Evolutionary conservation across 2,888 invertebrate species (phyloP), one percentile per base, ranked within the genome.

Genomic region (Drosophila anomalipes): DNA sequence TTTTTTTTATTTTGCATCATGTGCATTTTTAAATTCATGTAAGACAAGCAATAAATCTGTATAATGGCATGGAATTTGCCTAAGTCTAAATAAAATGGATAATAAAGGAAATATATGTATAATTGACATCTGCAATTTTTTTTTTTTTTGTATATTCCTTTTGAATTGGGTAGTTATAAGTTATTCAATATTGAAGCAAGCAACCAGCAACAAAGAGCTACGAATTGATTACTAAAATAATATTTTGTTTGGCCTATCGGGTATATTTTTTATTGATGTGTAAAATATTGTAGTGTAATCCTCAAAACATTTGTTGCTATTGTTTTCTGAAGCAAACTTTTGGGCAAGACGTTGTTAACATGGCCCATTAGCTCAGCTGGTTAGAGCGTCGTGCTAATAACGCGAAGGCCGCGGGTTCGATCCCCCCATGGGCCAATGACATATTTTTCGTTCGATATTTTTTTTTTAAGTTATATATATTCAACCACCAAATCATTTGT

Each of bases 341-440:
- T 22, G 12, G 12, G 12, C 44, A 12, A 5, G 0, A 0, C 0
- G 0, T 0, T 7, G 0, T 7, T 37, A 7, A 6, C 9, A 59
- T 6, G 93, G 93, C 93, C 93, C 93, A 92, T 93, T 93, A 93
- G 93, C 93, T 93, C 93, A 93, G 93, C 89, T 93, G 93, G 93
- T 93, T 93, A 93, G 93, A 93, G 93, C 93, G 93, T 93, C 93
- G 93, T 93, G 93, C 93, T 93, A 93, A 92, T 93, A 93, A 93
- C 93, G 92, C 92, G 92, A 93, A 93, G 93, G 93, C 89, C 93
- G 93, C 91, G 92, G 91, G 92, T 93, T 92, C 93, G 93, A 93
- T 92, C 93, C 41, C 39, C 44, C 44, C 44, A 44, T 44, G 44
- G 44, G 44, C 44, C 44, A 44, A 14, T 14, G 12, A 3, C 5